phyloP scores from a whole-genome alignment of 2,113 vertebrate species.

The Brachypodius melanocephalos region DNA sequence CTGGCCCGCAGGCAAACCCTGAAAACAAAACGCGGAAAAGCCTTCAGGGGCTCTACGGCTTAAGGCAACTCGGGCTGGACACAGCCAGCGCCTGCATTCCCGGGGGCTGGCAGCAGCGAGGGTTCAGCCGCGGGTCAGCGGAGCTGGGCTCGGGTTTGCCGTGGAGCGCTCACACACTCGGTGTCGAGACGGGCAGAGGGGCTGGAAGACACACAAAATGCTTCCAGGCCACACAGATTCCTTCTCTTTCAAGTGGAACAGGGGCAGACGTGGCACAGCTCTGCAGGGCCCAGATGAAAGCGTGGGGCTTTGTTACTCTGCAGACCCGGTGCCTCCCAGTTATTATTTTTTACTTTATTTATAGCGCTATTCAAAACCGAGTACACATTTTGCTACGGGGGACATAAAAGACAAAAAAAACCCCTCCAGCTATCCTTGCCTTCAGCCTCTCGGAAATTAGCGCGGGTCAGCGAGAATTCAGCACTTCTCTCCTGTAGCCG shows the following conservation, averaged over 20 bases:
- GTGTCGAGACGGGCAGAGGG: background rate
- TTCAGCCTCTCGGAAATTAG: background rate
- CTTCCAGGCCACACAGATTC: background rate
- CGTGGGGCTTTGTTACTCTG: background rate
- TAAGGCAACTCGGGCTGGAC: background rate
- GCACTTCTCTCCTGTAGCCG: background rate
- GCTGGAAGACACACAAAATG: background rate
- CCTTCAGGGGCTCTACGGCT: background rate
- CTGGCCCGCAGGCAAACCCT: background rate
- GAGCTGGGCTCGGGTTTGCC: background rate
- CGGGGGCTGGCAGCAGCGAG: background rate
- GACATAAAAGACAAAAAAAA: background rate
- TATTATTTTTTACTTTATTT: background rate
- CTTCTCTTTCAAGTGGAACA: background rate
- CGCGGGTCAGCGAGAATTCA: background rate
- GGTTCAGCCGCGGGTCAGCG: background rate
- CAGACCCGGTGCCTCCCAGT: background rate
- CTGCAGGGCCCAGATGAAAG: background rate
- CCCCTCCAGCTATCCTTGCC: background rate
- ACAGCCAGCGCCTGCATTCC: background rate
- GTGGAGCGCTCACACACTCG: rapidly evolving
- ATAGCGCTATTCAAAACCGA: background rate
- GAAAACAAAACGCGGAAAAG: background rate
- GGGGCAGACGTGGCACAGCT: background rate
- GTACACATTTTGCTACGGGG: constrained; percentile 37